Evolutionary conservation across 92 coral and sea anemone genomes (phyloP).

Genomic region (Muricea muricata): DNA sequence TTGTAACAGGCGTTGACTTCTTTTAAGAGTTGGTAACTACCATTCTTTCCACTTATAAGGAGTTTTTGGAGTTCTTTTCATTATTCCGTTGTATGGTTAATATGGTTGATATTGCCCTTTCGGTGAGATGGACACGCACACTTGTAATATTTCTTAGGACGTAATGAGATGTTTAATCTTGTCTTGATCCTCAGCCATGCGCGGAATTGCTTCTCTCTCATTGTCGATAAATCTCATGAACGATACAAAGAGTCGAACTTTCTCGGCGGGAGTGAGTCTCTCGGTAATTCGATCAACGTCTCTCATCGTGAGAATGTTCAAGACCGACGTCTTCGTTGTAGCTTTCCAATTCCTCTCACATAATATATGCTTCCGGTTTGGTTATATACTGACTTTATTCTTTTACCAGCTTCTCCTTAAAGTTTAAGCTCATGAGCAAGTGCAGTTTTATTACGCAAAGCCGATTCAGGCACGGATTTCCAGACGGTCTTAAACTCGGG

Average conservation of each 20-base stretch:
- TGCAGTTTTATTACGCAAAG: conserved; percentile 18
- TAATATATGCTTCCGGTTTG: conserved; percentile 27
- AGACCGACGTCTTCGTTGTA: conserved; percentile 20
- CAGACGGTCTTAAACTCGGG: conserved; percentile 23
- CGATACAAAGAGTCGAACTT: neutral
- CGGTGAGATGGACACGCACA: conserved; percentile 27
- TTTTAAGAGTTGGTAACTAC: conserved; percentile 34
- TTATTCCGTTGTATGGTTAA: conserved; percentile 19
- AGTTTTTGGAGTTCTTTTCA: conserved; percentile 43
- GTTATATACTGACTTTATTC: conserved; percentile 8
- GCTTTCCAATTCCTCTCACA: conserved; percentile 30
- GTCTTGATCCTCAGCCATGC: neutral
- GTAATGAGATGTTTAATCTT: neutral
- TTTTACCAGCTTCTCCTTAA: neutral
- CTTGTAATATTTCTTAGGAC: conserved; percentile 20
- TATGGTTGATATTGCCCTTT: conserved; percentile 40
- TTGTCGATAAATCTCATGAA: neutral
- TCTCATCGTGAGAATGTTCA: conserved; percentile 26
- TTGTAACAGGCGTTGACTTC: conserved; percentile 35
- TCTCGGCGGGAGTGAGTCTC: neutral
- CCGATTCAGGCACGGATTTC: conserved; percentile 14
- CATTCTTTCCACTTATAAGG: conserved; percentile 3
- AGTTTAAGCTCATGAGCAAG: conserved; percentile 19
- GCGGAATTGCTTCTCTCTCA: conserved; percentile 16
- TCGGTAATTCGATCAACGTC: conserved; percentile 14